Base-by-base conservation (phyloP, 2,113 vertebrate species). In the Apeltes quadracus region DNA sequence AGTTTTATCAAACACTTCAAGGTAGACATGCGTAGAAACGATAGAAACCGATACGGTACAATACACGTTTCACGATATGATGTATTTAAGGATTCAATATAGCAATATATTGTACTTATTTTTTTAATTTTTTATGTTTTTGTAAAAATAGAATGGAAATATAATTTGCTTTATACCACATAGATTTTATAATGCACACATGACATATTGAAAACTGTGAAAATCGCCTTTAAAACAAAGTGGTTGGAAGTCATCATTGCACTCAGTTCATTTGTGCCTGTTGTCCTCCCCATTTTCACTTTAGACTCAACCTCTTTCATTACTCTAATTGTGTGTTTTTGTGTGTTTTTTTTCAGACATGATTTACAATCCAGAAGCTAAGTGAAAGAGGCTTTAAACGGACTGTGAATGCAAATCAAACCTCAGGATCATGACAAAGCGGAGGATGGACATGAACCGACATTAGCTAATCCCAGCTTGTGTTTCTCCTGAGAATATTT, bases 1-100 rank as follows among this genome's bases (percentile, higher is more conserved):
- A 96, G 50, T 82, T 94, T 56, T 72, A 83, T 36, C 86, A 91
- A 38, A 29, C 56, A 0, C 89, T 96, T 2, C 50, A 88, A 90
- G 94, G 95, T 96, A 61, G 13, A 62, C 23, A 59, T 22, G 20
- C 14, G 25, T 4, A 50, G n/a, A 23, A 54, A 11, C 27, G 12
- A 22, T 50, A 20, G 20, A 20, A 48, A 48, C 20, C 46, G n/a
- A 22, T 11, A 22, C 20, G 16, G n/a, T 2, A 14, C 12, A 13
- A 41, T 41, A 41, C 39, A 41, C 39, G 39, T 41, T 13, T 34
- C 32, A n/a, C n/a, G n/a, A n/a, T n/a, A n/a, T n/a, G n/a, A n/a
- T n/a, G n/a, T n/a, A n/a, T n/a, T n/a, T n/a, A n/a, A n/a, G n/a
- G n/a, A n/a, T n/a, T n/a, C n/a, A n/a, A n/a, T n/a, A n/a, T n/a